A percentile compares a stretch with the other conserved stretches of the same genome.
Conservation (phyloP, 1,140 invertebrate species). For the Micrasema longulum region DNA sequence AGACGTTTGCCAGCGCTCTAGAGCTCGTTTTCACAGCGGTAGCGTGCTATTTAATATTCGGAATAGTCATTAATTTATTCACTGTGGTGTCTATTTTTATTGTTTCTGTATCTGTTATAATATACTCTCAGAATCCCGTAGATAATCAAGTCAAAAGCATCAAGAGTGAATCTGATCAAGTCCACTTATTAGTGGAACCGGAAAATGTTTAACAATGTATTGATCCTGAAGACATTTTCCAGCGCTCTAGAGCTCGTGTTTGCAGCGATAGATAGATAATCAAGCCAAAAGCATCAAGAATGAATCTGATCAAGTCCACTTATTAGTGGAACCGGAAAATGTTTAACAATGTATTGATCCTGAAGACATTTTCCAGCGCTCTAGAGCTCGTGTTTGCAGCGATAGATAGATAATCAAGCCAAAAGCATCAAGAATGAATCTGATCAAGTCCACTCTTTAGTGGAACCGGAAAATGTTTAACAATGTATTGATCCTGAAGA, state of each 20-base stretch:
- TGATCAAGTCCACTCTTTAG: conserved; percentile 61
- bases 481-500: conserved; percentile 88
- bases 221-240: conserved; percentile 97
- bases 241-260: conserved; percentile 93
- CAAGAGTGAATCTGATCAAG: conserved; percentile 57
- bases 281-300: conserved; percentile 57
- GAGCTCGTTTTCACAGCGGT: conserved; percentile 93
- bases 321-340: conserved; percentile 57
- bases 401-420: conserved; percentile 75
- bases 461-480: conserved; percentile 51
- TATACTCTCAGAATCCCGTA: conserved; percentile 94
- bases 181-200: conserved; percentile 59
- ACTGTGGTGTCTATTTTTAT: conserved; percentile 86
- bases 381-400: conserved; percentile 93
- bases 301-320: conserved; percentile 59
- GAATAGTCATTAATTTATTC: conserved; percentile 86
- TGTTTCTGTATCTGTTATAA: conserved; percentile 84
- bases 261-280: conserved; percentile 85
- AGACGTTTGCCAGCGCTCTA: conserved; percentile 95
- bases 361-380: conserved; percentile 96
- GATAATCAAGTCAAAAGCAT: conserved; percentile 65
- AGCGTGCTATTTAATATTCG: conserved; percentile 89
- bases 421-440: conserved; percentile 56
- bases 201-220: conserved; percentile 17
- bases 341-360: conserved; percentile 70